phyloP scores from a whole-genome alignment of 23 tunicate genomes.

The Ascidia mentula region DNA sequence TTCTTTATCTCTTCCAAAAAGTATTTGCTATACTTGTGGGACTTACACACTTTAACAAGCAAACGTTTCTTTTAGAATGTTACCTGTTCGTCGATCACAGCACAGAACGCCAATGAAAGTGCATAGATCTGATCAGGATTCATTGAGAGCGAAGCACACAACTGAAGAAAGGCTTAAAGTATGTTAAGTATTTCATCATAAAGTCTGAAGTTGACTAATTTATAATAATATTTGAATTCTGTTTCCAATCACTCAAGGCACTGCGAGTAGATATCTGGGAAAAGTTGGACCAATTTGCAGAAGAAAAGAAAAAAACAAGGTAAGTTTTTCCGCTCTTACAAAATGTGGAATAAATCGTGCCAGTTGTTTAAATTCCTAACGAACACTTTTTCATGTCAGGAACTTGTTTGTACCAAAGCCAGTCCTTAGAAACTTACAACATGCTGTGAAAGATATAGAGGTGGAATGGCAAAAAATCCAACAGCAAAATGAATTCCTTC shows the following conservation, averaged over 20 bases:
- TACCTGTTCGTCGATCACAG: not conserved
- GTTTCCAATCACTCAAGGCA: conserved; percentile 6
- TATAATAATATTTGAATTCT: not conserved
- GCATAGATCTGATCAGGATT: not conserved
- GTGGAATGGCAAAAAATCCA: conserved; percentile 59
- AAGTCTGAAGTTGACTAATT: not conserved
- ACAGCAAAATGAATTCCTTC: conserved; percentile 55
- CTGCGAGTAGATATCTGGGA: conserved; percentile 47
- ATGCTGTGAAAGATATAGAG: conserved; percentile 73
- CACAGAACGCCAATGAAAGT: not conserved
- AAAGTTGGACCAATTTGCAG: conserved; percentile 42
- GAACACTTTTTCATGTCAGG: not conserved
- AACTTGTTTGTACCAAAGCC: conserved; percentile 52
- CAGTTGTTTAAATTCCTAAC: not conserved
- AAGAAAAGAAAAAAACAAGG: conserved; percentile 34
- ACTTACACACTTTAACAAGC: not conserved
- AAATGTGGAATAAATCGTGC: not conserved
- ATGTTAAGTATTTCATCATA: not conserved
- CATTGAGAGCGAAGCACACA: conserved; percentile 3
- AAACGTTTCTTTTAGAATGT: conserved; percentile 2
- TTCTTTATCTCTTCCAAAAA: not conserved
- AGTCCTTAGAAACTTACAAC: conserved; percentile 46
- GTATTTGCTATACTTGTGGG: too few species aligned
- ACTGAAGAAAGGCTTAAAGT: conserved; percentile 24
- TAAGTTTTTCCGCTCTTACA: not conserved